A percentile compares a stretch with the other conserved stretches of the same genome.
Evolutionary conservation across 2,113 vertebrate species (phyloP).

Genomic region (Harpagus bidentatus): DNA sequence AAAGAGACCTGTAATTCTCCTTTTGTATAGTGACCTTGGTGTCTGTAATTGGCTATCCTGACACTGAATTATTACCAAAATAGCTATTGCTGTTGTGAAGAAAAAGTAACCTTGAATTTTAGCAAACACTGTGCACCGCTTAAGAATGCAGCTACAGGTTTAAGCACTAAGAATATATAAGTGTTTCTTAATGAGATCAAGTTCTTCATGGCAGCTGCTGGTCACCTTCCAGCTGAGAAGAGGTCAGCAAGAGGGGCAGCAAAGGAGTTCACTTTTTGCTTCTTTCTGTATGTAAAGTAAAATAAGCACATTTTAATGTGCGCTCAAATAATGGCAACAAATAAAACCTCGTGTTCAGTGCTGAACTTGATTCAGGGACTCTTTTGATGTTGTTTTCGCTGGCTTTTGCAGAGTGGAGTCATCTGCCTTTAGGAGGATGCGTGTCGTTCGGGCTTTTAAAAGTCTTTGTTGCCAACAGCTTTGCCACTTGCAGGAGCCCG

Average conservation of each 20-base stretch:
- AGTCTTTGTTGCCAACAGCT: neutral
- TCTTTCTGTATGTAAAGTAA: neutral
- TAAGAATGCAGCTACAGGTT: neutral
- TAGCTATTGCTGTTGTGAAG: neutral
- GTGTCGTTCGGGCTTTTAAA: rapidly evolving
- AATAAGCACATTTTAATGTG: neutral
- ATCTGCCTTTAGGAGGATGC: neutral
- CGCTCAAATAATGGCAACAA: neutral
- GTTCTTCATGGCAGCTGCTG: neutral
- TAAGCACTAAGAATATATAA: neutral
- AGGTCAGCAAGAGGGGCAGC: neutral
- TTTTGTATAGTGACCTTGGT: neutral
- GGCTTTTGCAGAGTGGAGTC: neutral
- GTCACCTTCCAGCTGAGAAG: neutral
- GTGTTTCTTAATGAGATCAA: neutral
- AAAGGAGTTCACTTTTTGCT: neutral
- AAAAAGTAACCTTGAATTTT: neutral
- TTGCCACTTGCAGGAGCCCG: rapidly evolving
- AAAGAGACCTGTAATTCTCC: neutral
- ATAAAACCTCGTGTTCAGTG: rapidly evolving
- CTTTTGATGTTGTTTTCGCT: neutral
- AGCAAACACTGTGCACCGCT: neutral
- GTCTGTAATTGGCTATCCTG: neutral
- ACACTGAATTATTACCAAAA: neutral
- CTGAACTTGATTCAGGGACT: neutral